These are phyloP conservation scores for Aythya baeri DNA, from an alignment of 2,113 vertebrate species.

Conservation along the genomic window DNA sequence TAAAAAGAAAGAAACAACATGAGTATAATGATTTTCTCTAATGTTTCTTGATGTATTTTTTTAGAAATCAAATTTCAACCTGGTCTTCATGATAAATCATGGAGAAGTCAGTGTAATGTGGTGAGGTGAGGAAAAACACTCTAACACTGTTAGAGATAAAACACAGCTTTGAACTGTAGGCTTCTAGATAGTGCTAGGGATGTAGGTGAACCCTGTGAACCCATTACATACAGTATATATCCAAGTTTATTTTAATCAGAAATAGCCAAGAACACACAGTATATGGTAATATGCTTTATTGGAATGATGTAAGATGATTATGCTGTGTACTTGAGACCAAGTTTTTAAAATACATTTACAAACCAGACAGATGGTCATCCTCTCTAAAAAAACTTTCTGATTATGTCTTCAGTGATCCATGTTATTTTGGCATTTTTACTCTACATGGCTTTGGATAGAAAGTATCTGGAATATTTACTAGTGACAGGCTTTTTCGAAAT, in stretches of 20 bases:
- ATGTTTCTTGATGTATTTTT: background rate
- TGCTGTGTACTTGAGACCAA: background rate
- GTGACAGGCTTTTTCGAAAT: background rate
- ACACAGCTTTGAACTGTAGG: background rate
- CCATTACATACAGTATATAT: background rate
- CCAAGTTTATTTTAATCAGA: background rate
- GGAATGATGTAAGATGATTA: background rate
- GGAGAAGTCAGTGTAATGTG: background rate
- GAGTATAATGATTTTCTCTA: background rate
- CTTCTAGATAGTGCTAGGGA: background rate
- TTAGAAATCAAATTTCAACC: background rate
- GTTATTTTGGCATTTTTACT: background rate
- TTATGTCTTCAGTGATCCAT: background rate
- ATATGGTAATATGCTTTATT: background rate
- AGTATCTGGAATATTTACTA: background rate
- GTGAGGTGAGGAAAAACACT: background rate
- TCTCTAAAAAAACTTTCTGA: background rate
- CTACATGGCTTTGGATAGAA: background rate
- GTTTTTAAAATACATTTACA: background rate
- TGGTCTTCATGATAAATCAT: background rate
- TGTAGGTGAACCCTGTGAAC: background rate
- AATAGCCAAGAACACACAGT: background rate
- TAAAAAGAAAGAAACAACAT: background rate
- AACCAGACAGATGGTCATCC: background rate
- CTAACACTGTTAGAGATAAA: background rate